Base-by-base conservation (phyloP, 2,888 invertebrate species). In the Leucophora obtusa region DNA sequence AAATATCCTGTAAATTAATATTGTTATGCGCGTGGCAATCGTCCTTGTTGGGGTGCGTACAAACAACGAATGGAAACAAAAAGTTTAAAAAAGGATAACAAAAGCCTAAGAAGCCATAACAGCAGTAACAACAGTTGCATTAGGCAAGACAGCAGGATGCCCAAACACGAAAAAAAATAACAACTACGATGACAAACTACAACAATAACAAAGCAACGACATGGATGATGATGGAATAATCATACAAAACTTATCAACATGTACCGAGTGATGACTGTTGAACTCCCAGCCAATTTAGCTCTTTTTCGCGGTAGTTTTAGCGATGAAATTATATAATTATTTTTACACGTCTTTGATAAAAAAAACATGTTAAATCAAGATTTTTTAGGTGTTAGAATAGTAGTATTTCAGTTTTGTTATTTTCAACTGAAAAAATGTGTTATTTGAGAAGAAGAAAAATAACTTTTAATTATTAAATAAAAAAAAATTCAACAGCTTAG, bases 11-110 rank as follows among this genome's bases (percentile, higher is more conserved):
- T 50, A 71, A 74, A 62, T 71, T 62, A 72, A 77, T 56, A 54
- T 17, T 63, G 63, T 62, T 82, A 84, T 86, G 87, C 87, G 87
- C 87, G 86, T 86, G 87, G 84, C 86, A 74, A 84, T 74, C 85
- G 84, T 86, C 85, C 86, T 85, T 85, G 84, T 83, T 75, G 79
- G 82, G 75, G 84, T 84, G 84, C 84, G 84, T 86, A 84, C 60
- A 66, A 77, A 66, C 73, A 81, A 70, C 77, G 81, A 81, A 81
- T 81, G 77, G n/a, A n/a, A 47, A 77, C 70, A 73, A 65, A 59
- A 81, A 74, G 65, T 62, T 70, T 60, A 38, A 38, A 87, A 86
- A 84, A 82, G 76, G 78, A 81, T 76, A 63, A 78, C 11, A 47
- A 24, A 35, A 33, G 33, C 33, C 35, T 63, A 58, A 63, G 62